phyloP scores from a whole-genome alignment of 2,113 vertebrate genomes.

The Ifrita kowaldi region DNA sequence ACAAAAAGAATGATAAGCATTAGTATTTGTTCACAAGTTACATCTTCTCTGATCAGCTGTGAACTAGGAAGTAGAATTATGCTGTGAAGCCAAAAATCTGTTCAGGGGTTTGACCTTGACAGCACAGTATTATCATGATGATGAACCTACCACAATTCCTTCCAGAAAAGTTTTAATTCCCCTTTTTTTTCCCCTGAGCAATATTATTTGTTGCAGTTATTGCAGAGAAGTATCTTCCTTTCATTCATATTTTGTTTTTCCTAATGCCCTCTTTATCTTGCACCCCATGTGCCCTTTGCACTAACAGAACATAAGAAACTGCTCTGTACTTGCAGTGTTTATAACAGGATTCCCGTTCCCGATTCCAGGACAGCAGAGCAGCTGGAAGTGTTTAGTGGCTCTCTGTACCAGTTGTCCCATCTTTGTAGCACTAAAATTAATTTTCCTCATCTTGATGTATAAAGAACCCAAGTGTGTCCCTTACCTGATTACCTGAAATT shows the following conservation, averaged over 20 bases:
- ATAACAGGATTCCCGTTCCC: conserved; percentile 8
- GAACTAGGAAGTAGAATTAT: neutral
- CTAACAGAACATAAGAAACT: neutral
- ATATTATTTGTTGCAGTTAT: neutral
- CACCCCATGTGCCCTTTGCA: neutral
- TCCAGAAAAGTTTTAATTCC: neutral
- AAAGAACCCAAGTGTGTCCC: conserved; percentile 38
- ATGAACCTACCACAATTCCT: neutral
- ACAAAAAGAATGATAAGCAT: neutral
- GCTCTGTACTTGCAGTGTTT: conserved; percentile 3
- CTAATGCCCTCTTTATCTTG: neutral
- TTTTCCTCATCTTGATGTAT: conserved; percentile 66
- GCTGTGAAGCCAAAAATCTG: neutral
- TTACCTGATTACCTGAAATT: conserved; percentile 68
- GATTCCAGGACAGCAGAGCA: conserved; percentile 44
- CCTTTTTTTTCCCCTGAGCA: rapidly evolving
- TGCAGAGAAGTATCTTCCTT: neutral
- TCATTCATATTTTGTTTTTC: neutral
- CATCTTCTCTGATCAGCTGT: neutral
- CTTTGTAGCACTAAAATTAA: conserved; percentile 71
- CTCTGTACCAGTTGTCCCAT: conserved; percentile 49
- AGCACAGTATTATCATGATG: neutral
- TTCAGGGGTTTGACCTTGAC: neutral
- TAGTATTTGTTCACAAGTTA: neutral
- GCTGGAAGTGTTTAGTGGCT: conserved; percentile 60